Evolutionary conservation across 2,888 invertebrate species (phyloP), one percentile per base, ranked within the genome.

Genomic region (Agapostemon virescens): DNA sequence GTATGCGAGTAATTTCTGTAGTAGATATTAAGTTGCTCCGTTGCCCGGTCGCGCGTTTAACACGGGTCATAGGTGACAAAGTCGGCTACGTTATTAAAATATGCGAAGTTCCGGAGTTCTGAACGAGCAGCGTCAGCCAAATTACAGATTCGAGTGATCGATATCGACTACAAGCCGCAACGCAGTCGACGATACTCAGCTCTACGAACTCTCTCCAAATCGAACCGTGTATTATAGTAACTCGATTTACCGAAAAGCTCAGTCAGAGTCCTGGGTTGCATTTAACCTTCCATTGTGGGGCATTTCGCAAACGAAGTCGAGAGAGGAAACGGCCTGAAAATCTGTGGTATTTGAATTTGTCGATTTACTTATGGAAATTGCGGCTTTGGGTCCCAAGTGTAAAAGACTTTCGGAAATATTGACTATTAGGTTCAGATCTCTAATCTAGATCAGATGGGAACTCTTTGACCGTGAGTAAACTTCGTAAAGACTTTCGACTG

Each of bases 61-160:
- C 38, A 58, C 5, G 30, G 45, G 1, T 33, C 45, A 74, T 33
- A n/a, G 13, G 23, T 11, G 61, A 64, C 38, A 42, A 73, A 33
- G 58, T 33, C 17, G 20, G 20, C 1, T 0, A 17, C 30, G 52
- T 30, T 63, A 69, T 72, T 77, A 69, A 72, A 72, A 78, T 72
- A 42, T 67, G 79, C 73, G 42, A 58, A 64, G 69, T 82, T 63
- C 30, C 42, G 55, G 33, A 40, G 55, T 23, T 45, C n/a, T 75
- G 69, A 72, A 81, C 70, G 23, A 72, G 74, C 79, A 13, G 69
- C 64, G 72, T 81, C 80, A 76, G 76, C 71, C 23, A 49, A 77
- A 77, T 74, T 79, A 42, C 61, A 30, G 42, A 74, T 77, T 81
- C 69, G 64, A 81, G 77, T 68, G 77, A 74, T 74, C 82, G 82